Evolutionary conservation across 2,888 invertebrate genomes (phyloP), one percentile per base, ranked within the genome.

Genomic region (Tinea pellionella): DNA sequence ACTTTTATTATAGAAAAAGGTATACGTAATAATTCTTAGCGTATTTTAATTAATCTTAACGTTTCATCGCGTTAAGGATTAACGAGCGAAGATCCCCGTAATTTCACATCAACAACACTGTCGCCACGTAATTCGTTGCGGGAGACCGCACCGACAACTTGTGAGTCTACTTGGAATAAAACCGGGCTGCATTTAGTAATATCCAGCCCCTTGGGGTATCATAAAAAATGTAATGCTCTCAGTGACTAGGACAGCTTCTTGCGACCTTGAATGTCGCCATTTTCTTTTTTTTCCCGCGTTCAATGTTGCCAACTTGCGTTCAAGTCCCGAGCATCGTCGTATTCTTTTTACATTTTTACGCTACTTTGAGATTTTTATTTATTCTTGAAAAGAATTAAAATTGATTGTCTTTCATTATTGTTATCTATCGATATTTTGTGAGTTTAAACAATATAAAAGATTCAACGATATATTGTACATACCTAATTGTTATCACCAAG

Each of bases 191-290:
- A 16, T 57, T 57, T 57, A 12, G 57, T 32, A 57, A 57, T 19
- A 55, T 57, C 13, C 57, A 32, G 57, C 32, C 57, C 55, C 55
- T 57, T 9, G 4, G 57, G 57, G 57, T 32, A 57, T 57, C 57
- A 57, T 57, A 62, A 81, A 74, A 85, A 82, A 80, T 78, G 78
- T 81, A 80, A 80, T 77, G 82, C 80, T 79, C 82, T 84, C 82
- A 75, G 70, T 77, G 82, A 82, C 85, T 86, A 85, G 83, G 85
- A 85, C 86, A 83, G 81, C 85, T 81, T 83, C 80, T 80, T 74
- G 73, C 70, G 87, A 84, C 86, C 86, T 87, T 87, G 85, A 69
- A 64, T 73, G 72, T 78, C 78, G 81, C 83, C 83, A 82, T 85
- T 80, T 79, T 78, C 76, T 81, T 84, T 84, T 84, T 84, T 82